phyloP scores from a whole-genome alignment of 2,888 invertebrate genomes.

The Tetanocera ferruginea region DNA sequence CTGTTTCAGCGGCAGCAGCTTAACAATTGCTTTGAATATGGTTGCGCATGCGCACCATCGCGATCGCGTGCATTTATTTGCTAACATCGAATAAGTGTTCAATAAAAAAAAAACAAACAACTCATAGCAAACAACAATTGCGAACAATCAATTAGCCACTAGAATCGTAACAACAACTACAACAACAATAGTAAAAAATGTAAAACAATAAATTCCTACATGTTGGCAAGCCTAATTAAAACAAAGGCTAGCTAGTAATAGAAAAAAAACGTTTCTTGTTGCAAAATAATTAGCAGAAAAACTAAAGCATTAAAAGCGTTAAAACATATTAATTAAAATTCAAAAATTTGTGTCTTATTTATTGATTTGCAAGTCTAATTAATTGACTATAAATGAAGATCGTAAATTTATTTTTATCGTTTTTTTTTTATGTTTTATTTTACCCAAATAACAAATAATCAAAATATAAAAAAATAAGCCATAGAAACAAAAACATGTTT shows the following conservation, averaged over 20 bases:
- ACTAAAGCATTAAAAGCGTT: background rate
- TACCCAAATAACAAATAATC: background rate
- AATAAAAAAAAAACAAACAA: constrained; percentile 50
- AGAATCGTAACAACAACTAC: background rate
- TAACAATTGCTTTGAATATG: constrained; percentile 40
- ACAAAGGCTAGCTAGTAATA: background rate
- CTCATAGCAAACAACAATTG: constrained; percentile 42
- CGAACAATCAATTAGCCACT: constrained; percentile 14
- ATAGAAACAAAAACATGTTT: background rate
- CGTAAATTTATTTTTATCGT: background rate
- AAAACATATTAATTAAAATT: background rate
- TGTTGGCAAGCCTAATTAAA: background rate
- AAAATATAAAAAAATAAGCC: background rate
- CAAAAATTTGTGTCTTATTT: background rate
- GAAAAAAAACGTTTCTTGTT: background rate
- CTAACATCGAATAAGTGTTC: constrained; percentile 54
- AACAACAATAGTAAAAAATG: background rate
- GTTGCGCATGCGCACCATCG: constrained; percentile 53
- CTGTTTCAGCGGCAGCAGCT: background rate
- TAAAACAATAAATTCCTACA: background rate
- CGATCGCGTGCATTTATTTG: constrained; percentile 63
- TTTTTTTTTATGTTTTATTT: background rate
- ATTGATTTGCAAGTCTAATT: background rate
- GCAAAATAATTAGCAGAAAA: background rate
- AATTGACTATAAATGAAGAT: background rate